Evolutionary conservation across 2,797 vertebrate genomes (phyloP).

Genomic region (Euthynnus affinis): DNA sequence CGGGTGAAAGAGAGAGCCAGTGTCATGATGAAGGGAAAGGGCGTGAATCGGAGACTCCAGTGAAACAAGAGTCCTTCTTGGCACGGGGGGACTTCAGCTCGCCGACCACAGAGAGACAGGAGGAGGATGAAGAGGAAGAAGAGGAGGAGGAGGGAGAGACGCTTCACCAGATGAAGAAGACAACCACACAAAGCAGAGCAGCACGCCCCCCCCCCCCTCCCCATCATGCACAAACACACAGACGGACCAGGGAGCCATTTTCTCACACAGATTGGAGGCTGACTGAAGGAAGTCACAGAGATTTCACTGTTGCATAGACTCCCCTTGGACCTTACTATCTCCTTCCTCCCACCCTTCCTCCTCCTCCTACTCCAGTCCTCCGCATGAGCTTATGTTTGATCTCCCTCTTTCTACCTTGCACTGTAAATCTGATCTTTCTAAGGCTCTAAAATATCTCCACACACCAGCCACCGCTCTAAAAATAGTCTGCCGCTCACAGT

Average conservation of each 20-base stretch:
- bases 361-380: slow-evolving; percentile 35
- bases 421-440: slow-evolving; percentile 67
- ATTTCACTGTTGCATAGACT: slow-evolving; percentile 43
- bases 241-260: slow-evolving; percentile 61
- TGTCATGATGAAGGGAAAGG: slow-evolving; percentile 61
- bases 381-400: slow-evolving; percentile 51
- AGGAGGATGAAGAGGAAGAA: slow-evolving; percentile 37
- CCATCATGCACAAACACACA: slow-evolving; percentile 36
- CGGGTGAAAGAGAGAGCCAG: slow-evolving; percentile 58
- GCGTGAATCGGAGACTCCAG: slow-evolving; percentile 68
- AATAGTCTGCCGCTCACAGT: slow-evolving; percentile 60
- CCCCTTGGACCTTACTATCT: slow-evolving; percentile 45
- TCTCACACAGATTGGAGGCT: slow-evolving; percentile 51
- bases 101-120: slow-evolving; percentile 57
- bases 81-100: slow-evolving; percentile 67
- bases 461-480: slow-evolving; percentile 59
- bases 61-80: slow-evolving; percentile 76
- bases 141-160: slow-evolving; percentile 42
- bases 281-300: slow-evolving; percentile 48
- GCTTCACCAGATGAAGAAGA: slow-evolving; percentile 60
- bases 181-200: slow-evolving; percentile 51
- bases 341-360: slow-evolving; percentile 21
- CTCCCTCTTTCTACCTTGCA: slow-evolving; percentile 51
- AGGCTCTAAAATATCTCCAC: slow-evolving; percentile 68
- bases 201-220: slow-evolving; percentile 45